Percentiles rank a stretch among this genome's conserved stretches.
Evolutionary conservation across 2,888 invertebrate species (phyloP).

Genomic region (Cryptus armator): DNA sequence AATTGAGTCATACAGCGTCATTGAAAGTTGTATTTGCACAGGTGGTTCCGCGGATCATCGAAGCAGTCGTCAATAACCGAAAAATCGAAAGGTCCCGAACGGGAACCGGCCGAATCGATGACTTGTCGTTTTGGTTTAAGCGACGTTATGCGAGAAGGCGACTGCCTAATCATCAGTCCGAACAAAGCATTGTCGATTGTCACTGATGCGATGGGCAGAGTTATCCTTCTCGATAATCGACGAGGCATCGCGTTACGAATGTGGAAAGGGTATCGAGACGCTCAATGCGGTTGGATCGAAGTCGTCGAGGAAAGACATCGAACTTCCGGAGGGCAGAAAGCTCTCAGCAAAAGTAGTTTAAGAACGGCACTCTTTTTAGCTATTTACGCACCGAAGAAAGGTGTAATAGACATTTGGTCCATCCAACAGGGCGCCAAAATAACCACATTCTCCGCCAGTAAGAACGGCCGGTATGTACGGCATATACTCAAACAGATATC

Average conservation of each 20-base stretch:
- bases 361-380: conserved; percentile 93
- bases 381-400: conserved; percentile 97
- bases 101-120: conserved; percentile 89
- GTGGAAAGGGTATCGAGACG: conserved; percentile 98
- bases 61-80: conserved; percentile 76
- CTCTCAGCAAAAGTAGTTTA: conserved; percentile 77
- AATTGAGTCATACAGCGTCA: no score
- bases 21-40: conserved; percentile 72
- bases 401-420: conserved; percentile 96
- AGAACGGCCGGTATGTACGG: conserved; percentile 88
- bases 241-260: conserved; percentile 93
- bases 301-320: conserved; percentile 88
- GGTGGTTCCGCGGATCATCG: conserved; percentile 87
- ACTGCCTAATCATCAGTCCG: conserved; percentile 92
- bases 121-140: conserved; percentile 93
- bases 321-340: conserved; percentile 57
- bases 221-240: conserved; percentile 93
- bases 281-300: conserved; percentile 97
- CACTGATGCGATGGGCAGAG: conserved; percentile 94
- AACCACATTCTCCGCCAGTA: conserved; percentile 95
- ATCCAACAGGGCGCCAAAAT: conserved; percentile 96
- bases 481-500: neutral
- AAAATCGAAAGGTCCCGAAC: conserved; percentile 77
- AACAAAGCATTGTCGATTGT: conserved; percentile 92
- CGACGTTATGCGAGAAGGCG: conserved; percentile 92